Evolutionary conservation across 2,797 vertebrate species (phyloP).

Genomic region (Loris lydekkerianus): DNA sequence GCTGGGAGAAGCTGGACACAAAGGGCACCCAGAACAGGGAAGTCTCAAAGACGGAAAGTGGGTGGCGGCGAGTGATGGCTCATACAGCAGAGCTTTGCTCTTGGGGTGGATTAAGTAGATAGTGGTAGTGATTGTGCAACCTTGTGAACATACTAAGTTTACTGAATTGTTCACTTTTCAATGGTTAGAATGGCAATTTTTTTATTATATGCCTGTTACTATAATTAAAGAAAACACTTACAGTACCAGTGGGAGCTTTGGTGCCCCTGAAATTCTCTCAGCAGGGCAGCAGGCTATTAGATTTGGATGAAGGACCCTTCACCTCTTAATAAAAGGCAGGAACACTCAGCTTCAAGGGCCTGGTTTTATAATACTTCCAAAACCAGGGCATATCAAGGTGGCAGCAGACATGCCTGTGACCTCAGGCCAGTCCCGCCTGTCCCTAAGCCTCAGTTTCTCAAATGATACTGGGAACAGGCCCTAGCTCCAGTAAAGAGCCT

Average conservation of each 20-base stretch:
- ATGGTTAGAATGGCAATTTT: background rate
- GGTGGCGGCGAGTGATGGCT: fast-evolving
- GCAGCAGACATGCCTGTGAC: fast-evolving
- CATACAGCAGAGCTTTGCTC: fast-evolving
- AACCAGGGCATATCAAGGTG: background rate
- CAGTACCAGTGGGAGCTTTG: fast-evolving
- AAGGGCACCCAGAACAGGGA: fast-evolving
- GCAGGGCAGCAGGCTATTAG: fast-evolving
- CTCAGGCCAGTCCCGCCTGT: fast-evolving
- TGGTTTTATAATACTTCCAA: fast-evolving
- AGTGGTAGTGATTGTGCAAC: fast-evolving
- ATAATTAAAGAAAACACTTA: background rate
- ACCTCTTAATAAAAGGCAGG: fast-evolving
- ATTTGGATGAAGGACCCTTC: fast-evolving
- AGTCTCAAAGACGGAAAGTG: background rate
- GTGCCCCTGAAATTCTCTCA: fast-evolving
- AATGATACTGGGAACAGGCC: fast-evolving
- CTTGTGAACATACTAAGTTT: fast-evolving
- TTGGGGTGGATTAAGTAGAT: fast-evolving
- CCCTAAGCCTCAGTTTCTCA: background rate
- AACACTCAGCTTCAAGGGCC: fast-evolving
- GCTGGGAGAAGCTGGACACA: fast-evolving
- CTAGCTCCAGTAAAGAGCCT: background rate
- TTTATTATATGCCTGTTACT: background rate
- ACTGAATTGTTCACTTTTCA: background rate